Evolutionary conservation across 1,140 invertebrate genomes (phyloP).

Genomic region (Psilanteris sp.): DNA sequence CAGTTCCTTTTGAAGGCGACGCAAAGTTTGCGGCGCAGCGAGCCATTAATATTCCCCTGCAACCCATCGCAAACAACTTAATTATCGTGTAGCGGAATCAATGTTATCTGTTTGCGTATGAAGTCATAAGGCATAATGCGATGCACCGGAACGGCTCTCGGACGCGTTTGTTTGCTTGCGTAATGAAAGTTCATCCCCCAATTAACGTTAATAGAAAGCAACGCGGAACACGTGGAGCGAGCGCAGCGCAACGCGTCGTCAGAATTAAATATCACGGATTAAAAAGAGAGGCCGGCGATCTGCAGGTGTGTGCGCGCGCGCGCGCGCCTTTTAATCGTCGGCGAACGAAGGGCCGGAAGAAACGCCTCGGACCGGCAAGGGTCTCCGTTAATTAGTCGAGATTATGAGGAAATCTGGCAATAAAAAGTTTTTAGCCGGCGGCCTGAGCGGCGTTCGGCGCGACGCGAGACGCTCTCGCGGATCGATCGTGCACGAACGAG

Average conservation of each 20-base stretch:
- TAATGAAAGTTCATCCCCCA: slow-evolving; percentile 43
- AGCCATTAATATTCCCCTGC: slow-evolving; percentile 2
- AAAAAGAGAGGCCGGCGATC: slow-evolving; percentile 2
- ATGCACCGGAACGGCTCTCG: slow-evolving; percentile 9
- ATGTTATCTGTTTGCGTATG: slow-evolving; percentile 23
- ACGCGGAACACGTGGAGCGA: slow-evolving; percentile 15
- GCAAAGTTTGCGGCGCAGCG: neutral
- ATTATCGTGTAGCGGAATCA: slow-evolving; percentile 36
- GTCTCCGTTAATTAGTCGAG: slow-evolving; percentile 55
- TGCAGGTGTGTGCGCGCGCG: slow-evolving; percentile 21
- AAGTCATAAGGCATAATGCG: slow-evolving; percentile 44
- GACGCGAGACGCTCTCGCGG: slow-evolving; percentile 39
- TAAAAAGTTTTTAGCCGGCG: slow-evolving; percentile 49
- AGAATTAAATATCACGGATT: slow-evolving; percentile 2
- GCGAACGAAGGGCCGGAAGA: slow-evolving; percentile 21
- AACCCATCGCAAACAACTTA: slow-evolving; percentile 29
- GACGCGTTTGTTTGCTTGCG: slow-evolving; percentile 35
- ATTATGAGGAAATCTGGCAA: slow-evolving; percentile 62
- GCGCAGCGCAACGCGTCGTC: neutral
- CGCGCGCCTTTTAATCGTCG: slow-evolving; percentile 18
- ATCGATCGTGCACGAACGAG: slow-evolving; percentile 62
- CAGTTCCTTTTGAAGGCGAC: slow-evolving; percentile 1
- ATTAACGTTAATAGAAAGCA: slow-evolving; percentile 27
- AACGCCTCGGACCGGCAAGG: slow-evolving; percentile 12
- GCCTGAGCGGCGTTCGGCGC: neutral